Percentiles rank a stretch among this genome's conserved stretches.
phyloP scores from a whole-genome alignment of 2,113 vertebrate genomes.

The Psilopsiagon aymara region DNA sequence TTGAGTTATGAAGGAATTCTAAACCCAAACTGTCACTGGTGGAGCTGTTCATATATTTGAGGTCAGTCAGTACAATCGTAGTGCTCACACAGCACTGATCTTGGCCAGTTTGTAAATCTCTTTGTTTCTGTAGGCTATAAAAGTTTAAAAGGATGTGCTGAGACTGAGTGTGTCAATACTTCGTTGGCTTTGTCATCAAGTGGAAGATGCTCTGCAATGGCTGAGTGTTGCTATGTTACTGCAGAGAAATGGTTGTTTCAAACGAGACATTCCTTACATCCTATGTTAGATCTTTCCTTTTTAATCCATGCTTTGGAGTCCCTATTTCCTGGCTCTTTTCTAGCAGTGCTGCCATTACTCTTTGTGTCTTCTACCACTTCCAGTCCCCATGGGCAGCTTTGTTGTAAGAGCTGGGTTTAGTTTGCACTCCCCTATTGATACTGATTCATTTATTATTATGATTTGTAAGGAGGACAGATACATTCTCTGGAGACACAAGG shows the following conservation, averaged over 20 bases:
- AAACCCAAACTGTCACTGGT: neutral
- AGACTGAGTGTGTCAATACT: neutral
- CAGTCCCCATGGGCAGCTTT: neutral
- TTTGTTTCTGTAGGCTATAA: neutral
- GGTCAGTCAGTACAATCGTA: neutral
- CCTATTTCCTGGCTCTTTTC: neutral
- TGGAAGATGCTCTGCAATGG: neutral
- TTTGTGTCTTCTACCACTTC: neutral
- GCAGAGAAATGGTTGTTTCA: neutral
- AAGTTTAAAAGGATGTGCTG: neutral
- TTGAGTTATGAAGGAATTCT: neutral
- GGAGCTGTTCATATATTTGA: neutral
- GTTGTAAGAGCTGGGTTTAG: neutral
- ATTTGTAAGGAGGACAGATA: neutral
- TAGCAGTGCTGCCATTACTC: accelerated
- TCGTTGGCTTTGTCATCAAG: neutral
- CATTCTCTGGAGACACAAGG: neutral
- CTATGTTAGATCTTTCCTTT: neutral
- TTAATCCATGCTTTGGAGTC: neutral
- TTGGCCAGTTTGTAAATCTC: neutral
- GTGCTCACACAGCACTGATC: neutral
- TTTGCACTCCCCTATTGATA: neutral
- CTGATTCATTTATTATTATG: neutral
- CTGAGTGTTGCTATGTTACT: neutral
- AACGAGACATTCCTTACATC: neutral